Evolutionary conservation across 2,113 vertebrate species (phyloP).

Genomic region (Ancistrus triradiatus): DNA sequence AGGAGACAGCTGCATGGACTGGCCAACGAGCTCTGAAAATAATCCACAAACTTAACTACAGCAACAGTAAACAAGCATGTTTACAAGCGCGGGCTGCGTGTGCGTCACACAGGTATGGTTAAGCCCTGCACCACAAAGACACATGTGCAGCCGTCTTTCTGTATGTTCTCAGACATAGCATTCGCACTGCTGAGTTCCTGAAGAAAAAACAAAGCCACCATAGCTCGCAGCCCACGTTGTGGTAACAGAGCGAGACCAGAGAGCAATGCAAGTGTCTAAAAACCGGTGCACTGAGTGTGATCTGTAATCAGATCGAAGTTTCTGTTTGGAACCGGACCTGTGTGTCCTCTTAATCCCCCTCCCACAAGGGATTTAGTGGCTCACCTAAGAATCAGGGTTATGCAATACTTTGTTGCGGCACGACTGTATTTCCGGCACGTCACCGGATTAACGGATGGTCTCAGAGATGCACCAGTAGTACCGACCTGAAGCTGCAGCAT

Average conservation of each 20-base stretch:
- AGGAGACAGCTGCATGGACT: constrained; percentile 7
- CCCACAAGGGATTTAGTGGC: neutral
- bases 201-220: neutral
- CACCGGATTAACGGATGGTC: neutral
- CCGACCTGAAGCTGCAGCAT: neutral
- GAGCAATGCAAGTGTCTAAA: neutral
- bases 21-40: neutral
- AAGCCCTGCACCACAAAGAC: constrained; percentile 10
- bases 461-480: neutral
- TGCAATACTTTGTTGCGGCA: neutral
- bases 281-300: neutral
- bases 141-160: neutral
- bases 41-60: neutral
- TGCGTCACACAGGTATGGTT: neutral
- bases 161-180: neutral
- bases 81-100: neutral
- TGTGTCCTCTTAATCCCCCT: constrained; percentile 6
- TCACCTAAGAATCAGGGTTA: constrained; percentile 3
- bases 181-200: neutral
- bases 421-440: neutral
- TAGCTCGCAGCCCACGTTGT: neutral
- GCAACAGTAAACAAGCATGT: neutral
- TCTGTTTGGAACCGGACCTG: neutral
- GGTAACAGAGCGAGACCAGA: neutral
- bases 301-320: neutral